Conservation (phyloP, 2,113 vertebrate species). For the Myotis davidii region DNA sequence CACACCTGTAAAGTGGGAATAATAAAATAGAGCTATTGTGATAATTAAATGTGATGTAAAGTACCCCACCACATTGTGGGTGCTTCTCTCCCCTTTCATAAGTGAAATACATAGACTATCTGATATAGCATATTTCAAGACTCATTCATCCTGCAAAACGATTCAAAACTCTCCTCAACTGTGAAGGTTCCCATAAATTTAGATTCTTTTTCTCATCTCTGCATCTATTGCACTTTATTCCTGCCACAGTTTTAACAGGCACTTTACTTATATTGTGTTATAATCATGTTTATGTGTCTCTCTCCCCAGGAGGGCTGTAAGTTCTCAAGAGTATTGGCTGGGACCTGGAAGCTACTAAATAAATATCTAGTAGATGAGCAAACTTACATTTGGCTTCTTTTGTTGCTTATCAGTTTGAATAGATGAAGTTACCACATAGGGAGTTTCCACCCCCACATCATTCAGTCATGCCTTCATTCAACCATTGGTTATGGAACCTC, state of each 20-base stretch:
- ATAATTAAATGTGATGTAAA: neutral
- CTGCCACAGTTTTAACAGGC: neutral
- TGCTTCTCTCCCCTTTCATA: neutral
- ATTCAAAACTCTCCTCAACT: neutral
- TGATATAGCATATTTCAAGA: slow-evolving; percentile 13
- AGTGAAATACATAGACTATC: neutral
- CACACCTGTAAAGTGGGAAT: neutral
- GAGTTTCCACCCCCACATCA: slow-evolving; percentile 2
- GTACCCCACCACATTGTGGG: neutral
- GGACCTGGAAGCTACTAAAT: slow-evolving; percentile 52
- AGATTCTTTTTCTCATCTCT: neutral
- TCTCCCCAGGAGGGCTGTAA: slow-evolving; percentile 6
- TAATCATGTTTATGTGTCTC: slow-evolving; percentile 19
- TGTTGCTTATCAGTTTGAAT: slow-evolving; percentile 47
- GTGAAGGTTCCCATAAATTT: neutral
- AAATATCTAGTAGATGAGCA: slow-evolving; percentile 44
- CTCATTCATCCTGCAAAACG: neutral
- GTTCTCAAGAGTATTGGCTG: slow-evolving; percentile 55
- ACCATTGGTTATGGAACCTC: slow-evolving; percentile 9
- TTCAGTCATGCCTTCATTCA: slow-evolving; percentile 30
- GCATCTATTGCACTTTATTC: slow-evolving; percentile 20
- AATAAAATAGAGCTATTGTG: neutral
- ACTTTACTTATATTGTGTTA: slow-evolving; percentile 24
- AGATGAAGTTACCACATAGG: slow-evolving; percentile 40
- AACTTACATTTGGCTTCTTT: slow-evolving; percentile 56